Conservation (phyloP, 1,140 invertebrate species). For the Dufourea novaeangliae region DNA sequence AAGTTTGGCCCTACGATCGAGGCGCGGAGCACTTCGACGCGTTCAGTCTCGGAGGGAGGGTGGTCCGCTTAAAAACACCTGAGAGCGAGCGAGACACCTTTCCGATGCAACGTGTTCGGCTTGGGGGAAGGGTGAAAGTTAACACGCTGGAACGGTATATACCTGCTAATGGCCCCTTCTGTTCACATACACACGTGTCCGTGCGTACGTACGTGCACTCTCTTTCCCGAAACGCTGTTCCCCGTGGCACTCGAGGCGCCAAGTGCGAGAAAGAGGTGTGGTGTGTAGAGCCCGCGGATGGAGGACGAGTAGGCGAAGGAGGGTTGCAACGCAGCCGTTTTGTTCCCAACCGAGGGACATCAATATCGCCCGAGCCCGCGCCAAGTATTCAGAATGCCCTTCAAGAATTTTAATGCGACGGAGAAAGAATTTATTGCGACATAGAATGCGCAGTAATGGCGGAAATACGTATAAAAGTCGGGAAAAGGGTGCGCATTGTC, state of each 20-base stretch:
- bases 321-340: conserved; percentile 53
- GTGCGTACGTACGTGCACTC: background rate
- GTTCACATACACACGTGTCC: background rate
- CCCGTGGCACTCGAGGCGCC: background rate
- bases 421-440: conserved; percentile 76
- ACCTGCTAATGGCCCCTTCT: conserved; percentile 43
- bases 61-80: conserved; percentile 8
- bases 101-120: background rate
- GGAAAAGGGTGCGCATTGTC: conserved; percentile 76
- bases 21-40: background rate
- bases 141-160: conserved; percentile 3
- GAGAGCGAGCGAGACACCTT: background rate
- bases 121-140: conserved; percentile 16
- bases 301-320: conserved; percentile 21
- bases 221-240: conserved; percentile 10
- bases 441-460: conserved; percentile 76
- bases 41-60: background rate
- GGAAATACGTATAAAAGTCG: conserved; percentile 77
- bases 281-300: background rate
- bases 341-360: conserved; percentile 61
- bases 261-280: too few species aligned
- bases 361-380: conserved; percentile 60
- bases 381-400: conserved; percentile 74
- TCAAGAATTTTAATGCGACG: conserved; percentile 76
- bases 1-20: conserved; percentile 26